Conservation (phyloP, 2,113 vertebrate genomes). For the Ardeotis arabs region DNA sequence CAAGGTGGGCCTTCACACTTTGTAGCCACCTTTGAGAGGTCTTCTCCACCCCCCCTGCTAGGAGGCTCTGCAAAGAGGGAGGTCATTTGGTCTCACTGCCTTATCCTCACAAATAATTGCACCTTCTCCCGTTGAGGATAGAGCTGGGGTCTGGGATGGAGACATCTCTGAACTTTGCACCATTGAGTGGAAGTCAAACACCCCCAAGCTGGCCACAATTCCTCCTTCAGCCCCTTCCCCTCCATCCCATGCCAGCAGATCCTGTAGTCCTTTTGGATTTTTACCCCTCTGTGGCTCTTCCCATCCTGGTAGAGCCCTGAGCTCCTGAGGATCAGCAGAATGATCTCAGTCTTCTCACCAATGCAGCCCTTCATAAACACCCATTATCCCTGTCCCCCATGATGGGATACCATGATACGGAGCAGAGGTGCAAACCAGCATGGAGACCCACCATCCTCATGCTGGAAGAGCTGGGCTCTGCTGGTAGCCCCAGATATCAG, state of each 20-base stretch:
- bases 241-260: background rate
- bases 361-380: background rate
- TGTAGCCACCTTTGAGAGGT: background rate
- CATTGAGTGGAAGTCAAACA: fast-evolving
- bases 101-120: background rate
- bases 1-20: background rate
- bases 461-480: background rate
- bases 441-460: fast-evolving
- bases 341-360: background rate
- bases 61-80: background rate
- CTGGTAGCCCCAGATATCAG: background rate
- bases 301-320: background rate
- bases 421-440: background rate
- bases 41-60: background rate
- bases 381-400: too few species aligned
- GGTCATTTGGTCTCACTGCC: too few species aligned
- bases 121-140: fast-evolving
- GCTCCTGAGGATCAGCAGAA: background rate
- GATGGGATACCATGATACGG: background rate
- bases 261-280: background rate
- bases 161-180: background rate
- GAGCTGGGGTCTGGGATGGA: background rate
- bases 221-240: background rate
- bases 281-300: background rate
- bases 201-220: background rate